Conservation (phyloP, 2,113 vertebrate genomes). For the Hyla sarda region DNA sequence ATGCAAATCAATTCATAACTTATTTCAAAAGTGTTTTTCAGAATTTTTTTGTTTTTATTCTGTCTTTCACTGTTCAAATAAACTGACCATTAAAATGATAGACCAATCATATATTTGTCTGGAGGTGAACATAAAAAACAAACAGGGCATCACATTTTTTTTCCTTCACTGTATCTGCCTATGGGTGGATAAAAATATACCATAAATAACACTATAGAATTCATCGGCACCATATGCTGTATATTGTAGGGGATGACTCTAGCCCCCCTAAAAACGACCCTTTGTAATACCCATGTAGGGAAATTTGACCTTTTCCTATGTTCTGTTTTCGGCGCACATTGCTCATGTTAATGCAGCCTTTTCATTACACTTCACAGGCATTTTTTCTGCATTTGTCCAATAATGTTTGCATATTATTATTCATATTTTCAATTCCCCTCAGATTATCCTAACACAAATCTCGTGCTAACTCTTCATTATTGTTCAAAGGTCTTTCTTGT, state of each 20-base stretch:
- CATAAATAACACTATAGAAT: too few species aligned
- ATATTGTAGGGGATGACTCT: not conserved
- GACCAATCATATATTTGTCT: too few species aligned
- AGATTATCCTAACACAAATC: constrained; percentile 40
- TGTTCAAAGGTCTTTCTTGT: constrained; percentile 51
- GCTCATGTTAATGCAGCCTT: constrained; percentile 55
- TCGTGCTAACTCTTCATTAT: constrained; percentile 52
- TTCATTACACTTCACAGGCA: constrained; percentile 44
- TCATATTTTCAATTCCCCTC: constrained; percentile 44
- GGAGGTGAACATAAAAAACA: too few species aligned
- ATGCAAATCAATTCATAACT: too few species aligned
- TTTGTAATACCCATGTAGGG: not conserved
- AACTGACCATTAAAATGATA: too few species aligned
- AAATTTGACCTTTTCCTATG: not conserved
- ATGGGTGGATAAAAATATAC: too few species aligned
- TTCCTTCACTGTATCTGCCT: too few species aligned
- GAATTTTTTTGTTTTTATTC: too few species aligned
- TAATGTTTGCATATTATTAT: constrained; percentile 55
- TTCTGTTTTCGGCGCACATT: not conserved
- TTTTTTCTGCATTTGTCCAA: constrained; percentile 52
- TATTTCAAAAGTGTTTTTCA: too few species aligned
- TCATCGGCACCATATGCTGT: too few species aligned
- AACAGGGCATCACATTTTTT: too few species aligned
- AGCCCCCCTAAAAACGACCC: not conserved
- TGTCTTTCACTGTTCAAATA: too few species aligned